These are phyloP conservation scores for Tympanuchus pallidicinctus DNA, from an alignment of 2,113 vertebrate species.

Conservation along the genomic window DNA sequence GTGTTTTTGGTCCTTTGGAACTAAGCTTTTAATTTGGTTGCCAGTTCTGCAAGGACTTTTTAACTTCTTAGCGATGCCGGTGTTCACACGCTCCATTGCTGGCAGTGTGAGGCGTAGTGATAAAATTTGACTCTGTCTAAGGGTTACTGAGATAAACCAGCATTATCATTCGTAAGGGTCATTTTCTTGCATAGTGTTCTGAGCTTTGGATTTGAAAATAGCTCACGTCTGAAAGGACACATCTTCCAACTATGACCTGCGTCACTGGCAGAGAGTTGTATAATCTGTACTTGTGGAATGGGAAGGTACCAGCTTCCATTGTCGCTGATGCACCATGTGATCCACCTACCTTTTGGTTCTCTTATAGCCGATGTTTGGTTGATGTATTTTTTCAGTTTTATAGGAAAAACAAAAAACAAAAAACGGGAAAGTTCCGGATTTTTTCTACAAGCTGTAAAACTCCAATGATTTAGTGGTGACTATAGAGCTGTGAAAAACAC, in stretches of 20 bases:
- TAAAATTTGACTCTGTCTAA: conserved; percentile 76
- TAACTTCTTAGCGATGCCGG: conserved; percentile 41
- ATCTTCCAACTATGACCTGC: conserved; percentile 70
- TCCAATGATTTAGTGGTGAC: conserved; percentile 49
- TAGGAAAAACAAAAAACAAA: neutral
- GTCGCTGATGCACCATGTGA: conserved; percentile 50
- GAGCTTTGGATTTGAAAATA: conserved; percentile 40
- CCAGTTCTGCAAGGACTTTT: conserved; percentile 63
- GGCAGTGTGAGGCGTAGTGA: conserved; percentile 58
- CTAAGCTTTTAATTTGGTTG: conserved; percentile 64
- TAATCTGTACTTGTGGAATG: conserved; percentile 57
- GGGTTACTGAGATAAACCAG: conserved; percentile 69
- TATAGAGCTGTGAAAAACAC: conserved; percentile 53
- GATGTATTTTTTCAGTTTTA: conserved; percentile 20
- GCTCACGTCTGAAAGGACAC: conserved; percentile 55
- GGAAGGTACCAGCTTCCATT: conserved; percentile 48
- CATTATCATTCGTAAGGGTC: conserved; percentile 49
- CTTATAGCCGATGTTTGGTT: conserved; percentile 35
- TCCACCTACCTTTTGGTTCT: neutral
- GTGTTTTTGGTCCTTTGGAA: conserved; percentile 68
- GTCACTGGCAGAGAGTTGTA: conserved; percentile 64
- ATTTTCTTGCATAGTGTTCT: conserved; percentile 46
- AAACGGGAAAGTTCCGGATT: conserved; percentile 32
- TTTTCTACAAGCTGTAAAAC: conserved; percentile 68
- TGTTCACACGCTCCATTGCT: conserved; percentile 55